Conservation (phyloP, 2,797 vertebrate genomes). For the Anguilla obscura region DNA sequence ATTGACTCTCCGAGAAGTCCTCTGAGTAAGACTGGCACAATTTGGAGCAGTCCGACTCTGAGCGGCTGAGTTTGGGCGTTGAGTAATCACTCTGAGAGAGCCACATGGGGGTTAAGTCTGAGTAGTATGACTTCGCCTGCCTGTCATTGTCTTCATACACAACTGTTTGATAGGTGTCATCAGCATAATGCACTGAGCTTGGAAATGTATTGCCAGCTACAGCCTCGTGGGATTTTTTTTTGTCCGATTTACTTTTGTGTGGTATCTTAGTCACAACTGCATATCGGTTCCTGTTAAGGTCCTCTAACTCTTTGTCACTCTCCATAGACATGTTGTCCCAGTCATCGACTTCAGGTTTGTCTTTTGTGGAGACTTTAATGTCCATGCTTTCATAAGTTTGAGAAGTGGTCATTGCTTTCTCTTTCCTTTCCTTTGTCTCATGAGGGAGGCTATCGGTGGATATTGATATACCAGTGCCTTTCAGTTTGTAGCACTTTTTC, state of each 20-base stretch:
- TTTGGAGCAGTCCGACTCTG: constrained; percentile 97
- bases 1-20: constrained; percentile 94
- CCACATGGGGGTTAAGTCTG: constrained; percentile 84
- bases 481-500: constrained; percentile 98
- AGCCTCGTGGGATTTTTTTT: constrained; percentile 75
- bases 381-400: constrained; percentile 99
- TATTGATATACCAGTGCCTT: constrained; percentile 93
- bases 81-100: constrained; percentile 94
- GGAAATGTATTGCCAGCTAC: constrained; percentile 72
- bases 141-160: constrained; percentile 79
- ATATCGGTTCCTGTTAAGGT: constrained; percentile 89
- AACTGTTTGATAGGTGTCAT: constrained; percentile 69
- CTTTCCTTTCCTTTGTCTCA: constrained; percentile 88
- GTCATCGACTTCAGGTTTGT: constrained; percentile 82
- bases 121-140: constrained; percentile 77
- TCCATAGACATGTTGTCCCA: constrained; percentile 84
- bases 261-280: constrained; percentile 83
- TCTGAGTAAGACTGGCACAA: constrained; percentile 96
- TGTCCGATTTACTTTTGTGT: constrained; percentile 78
- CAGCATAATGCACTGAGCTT: constrained; percentile 74
- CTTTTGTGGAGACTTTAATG: constrained; percentile 82
- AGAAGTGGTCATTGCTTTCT: constrained; percentile 85
- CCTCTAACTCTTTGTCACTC: constrained; percentile 90
- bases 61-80: constrained; percentile 91
- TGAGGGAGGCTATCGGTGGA: constrained; percentile 90